Conservation (phyloP, 2,113 vertebrate species). For the Collichthys lucidus region DNA sequence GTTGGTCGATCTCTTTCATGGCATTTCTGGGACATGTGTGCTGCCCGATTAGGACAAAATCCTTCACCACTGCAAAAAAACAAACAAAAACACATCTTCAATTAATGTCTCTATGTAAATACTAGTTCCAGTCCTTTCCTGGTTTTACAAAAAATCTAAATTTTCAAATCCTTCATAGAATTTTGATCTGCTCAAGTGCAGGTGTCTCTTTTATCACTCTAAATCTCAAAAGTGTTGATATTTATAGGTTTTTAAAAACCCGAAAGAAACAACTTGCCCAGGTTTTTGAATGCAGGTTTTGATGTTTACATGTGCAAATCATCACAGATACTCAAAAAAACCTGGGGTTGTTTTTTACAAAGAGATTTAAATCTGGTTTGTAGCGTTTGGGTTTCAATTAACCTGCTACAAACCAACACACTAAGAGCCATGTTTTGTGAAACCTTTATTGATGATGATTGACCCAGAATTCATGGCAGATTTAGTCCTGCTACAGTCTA, state of each 20-base stretch:
- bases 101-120: not conserved
- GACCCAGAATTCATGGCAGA: not conserved
- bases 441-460: too few relatives aligned
- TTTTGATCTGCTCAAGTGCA: not conserved
- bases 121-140: not conserved
- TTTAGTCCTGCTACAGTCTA: not conserved
- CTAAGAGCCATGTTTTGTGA: too few relatives aligned
- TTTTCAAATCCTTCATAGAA: not conserved
- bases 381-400: too few relatives aligned
- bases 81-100: not conserved
- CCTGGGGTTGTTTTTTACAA: too few relatives aligned
- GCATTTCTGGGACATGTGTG: slow-evolving; percentile 85
- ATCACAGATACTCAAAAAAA: not conserved
- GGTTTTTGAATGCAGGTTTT: not conserved
- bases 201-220: not conserved
- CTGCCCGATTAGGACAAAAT: slow-evolving; percentile 86
- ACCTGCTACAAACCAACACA: too few relatives aligned
- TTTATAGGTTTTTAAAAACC: too few relatives aligned
- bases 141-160: not conserved
- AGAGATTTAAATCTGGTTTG: too few relatives aligned
- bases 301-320: not conserved
- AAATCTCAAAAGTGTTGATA: too few relatives aligned
- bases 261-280: not conserved
- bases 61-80: slow-evolving; percentile 80
- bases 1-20: slow-evolving; percentile 84